Evolutionary conservation across 2,113 vertebrate species (phyloP), one percentile per base, ranked within the genome.

Genomic region (Calypte anna): DNA sequence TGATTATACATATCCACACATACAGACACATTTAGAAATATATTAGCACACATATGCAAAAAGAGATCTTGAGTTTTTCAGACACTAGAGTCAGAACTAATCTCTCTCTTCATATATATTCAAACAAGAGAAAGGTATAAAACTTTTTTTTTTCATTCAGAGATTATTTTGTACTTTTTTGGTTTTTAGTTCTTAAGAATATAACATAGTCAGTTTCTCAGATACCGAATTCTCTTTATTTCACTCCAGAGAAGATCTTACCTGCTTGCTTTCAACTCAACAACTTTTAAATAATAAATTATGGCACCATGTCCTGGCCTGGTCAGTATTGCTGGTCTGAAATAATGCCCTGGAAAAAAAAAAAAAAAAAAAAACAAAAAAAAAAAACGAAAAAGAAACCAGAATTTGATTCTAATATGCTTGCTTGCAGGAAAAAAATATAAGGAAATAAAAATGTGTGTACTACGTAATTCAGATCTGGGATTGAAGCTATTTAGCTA

Each of bases 261-360:
- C 24, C 31, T 61, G 4, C 2, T 3, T 38, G 12, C 33, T 79
- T 76, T 53, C 14, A 66, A 20, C 10, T 20, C 12, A 17, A 6
- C 4, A 67, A 20, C 15, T 44, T 48, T 38, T 57, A 14, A 62
- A 82, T 70, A 64, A n/a, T 0, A 27, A 75, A 68, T 14, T 8
- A 27, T 2, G 5, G 9, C 8, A 55, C 2, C 8, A 2, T n/a
- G 7, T 30, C 16, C n/a, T 12, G 4, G 11, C 16, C 36, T 12
- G 5, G 12, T n/a, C 22, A 20, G 46, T 50, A 9, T 31, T 51
- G 2, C 8, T 20, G 7, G 7, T 5, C 2, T 44, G 31, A 73
- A 38, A 40, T 4, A 44, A 2, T 21, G 6, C 9, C 5, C 1
- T 6, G 10, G 10, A 19, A n/a, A 43, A 18, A 28, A 23, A 12